Base-by-base conservation (phyloP, 2,113 vertebrate genomes). In the Alethe diademata region DNA sequence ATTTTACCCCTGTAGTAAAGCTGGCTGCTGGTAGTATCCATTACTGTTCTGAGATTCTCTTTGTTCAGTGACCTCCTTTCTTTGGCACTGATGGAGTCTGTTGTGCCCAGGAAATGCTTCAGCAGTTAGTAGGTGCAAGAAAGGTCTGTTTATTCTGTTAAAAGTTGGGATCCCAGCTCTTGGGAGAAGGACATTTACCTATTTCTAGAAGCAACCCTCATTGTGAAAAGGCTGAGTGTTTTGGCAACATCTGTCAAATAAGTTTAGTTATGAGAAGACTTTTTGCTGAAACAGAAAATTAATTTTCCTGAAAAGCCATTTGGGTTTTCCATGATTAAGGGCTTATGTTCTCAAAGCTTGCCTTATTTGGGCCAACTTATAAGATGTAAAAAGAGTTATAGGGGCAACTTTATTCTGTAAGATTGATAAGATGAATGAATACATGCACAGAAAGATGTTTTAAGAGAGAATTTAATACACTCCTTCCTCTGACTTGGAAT, bases 271-370 rank as follows among this genome's bases (percentile, higher is more conserved):
- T 53, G 93, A 92, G 86, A 95, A 94, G 43, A 83, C 62, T 90
- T 95, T 82, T 69, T 95, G 87, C 76, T 6, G 11, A 85, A 97
- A 97, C 62, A 94, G 91, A 97, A 97, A 93, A 96, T 79, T 40
- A 91, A 87, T 95, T 96, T 88, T 95, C 29, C 72, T 82, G 78
- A 28, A 94, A 94, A 96, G 65, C 71, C 71, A 69, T 93, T 97
- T 91, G 58, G 31, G 45, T 94, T 86, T 36, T 60, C 56, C 43
- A 40, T 94, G 90, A 95, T 91, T 93, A 92, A 96, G 69, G 86
- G 33, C 67, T 74, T 93, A 47, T 24, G 11, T 64, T 93, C 48
- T 92, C 5, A 14, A 88, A 88, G 48, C 47, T 76, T 90, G 48
- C 79, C 61, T 60, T 89, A 78, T 92, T 74, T 84, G 40, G 75